Evolutionary conservation across 64 coral and sea anemone species (phyloP).

Genomic region (Hydrozoanthus tunicans): DNA sequence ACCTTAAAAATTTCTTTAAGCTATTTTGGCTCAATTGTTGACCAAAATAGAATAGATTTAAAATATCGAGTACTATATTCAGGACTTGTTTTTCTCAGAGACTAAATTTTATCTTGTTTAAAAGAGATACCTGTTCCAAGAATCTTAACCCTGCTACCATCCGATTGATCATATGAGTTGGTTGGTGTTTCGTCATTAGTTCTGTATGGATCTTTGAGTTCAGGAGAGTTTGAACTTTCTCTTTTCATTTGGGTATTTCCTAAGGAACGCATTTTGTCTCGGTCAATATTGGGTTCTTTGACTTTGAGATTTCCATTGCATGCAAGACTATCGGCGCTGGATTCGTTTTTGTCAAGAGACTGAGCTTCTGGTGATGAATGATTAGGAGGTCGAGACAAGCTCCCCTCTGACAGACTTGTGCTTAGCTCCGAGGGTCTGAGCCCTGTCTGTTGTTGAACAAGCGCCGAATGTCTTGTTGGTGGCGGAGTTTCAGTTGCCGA

Average conservation of each 20-base stretch:
- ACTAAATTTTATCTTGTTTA: conserved; percentile 34
- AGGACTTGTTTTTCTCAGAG: not conserved
- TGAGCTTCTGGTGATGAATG: not conserved
- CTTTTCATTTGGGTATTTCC: not conserved
- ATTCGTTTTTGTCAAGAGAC: too few relatives aligned
- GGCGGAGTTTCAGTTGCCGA: not conserved
- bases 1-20: too few relatives aligned
- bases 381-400: not conserved
- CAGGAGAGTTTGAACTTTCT: conserved; percentile 4
- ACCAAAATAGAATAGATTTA: not conserved
- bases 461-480: not conserved
- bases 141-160: conserved; percentile 12
- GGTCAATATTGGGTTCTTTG: not conserved
- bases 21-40: too few relatives aligned
- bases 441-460: not conserved
- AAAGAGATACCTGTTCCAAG: conserved; percentile 38
- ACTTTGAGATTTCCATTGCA: conserved; percentile 36
- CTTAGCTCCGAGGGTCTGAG: not conserved
- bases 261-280: not conserved
- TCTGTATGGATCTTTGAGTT: not conserved
- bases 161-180: conserved; percentile 1
- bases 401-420: conserved; percentile 12
- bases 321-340: not conserved
- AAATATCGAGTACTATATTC: not conserved
- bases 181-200: not conserved